Evolutionary conservation across 2,888 invertebrate species (phyloP).

Genomic region (Drosophila antonietae): DNA sequence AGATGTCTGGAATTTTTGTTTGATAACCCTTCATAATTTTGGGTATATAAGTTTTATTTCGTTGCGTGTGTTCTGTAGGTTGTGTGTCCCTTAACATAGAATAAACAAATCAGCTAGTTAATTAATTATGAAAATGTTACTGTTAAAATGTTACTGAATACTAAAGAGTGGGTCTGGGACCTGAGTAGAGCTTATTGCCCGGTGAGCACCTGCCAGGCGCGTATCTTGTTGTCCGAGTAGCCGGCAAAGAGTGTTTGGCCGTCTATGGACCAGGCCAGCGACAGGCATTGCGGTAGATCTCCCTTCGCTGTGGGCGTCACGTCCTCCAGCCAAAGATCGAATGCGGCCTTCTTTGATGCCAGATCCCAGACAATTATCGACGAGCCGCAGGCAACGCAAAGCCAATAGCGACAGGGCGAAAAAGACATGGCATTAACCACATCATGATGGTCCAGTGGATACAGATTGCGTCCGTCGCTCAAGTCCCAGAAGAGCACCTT

Average conservation of each 20-base stretch:
- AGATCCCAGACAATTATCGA: slow-evolving; percentile 99
- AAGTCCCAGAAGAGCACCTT: slow-evolving; percentile 99
- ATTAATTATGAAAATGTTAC: not conserved
- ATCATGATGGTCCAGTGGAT: slow-evolving; percentile 98
- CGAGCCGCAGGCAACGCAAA: slow-evolving; percentile 99
- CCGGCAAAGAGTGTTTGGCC: slow-evolving; percentile 99
- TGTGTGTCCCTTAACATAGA: slow-evolving; percentile 32
- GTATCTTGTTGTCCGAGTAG: slow-evolving; percentile 98
- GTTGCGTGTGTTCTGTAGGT: not conserved
- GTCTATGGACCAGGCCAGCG: slow-evolving; percentile 99
- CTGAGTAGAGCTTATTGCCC: slow-evolving; percentile 30
- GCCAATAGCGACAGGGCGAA: slow-evolving; percentile 99
- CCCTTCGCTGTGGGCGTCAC: slow-evolving; percentile 90
- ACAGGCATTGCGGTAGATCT: slow-evolving; percentile 97
- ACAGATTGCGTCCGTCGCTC: slow-evolving; percentile 99
- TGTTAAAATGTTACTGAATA: not conserved
- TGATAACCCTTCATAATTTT: not conserved
- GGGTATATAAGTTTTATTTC: not conserved
- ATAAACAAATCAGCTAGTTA: slow-evolving; percentile 55
- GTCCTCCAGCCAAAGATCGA: slow-evolving; percentile 97
- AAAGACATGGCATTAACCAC: slow-evolving; percentile 99
- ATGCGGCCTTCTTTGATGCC: slow-evolving; percentile 99
- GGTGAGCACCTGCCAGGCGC: slow-evolving; percentile 96
- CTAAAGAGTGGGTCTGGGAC: too few species aligned
- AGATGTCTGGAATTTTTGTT: not conserved